Evolutionary conservation across 2,888 invertebrate genomes (phyloP).

Genomic region (Brachypalpus laphriformis): DNA sequence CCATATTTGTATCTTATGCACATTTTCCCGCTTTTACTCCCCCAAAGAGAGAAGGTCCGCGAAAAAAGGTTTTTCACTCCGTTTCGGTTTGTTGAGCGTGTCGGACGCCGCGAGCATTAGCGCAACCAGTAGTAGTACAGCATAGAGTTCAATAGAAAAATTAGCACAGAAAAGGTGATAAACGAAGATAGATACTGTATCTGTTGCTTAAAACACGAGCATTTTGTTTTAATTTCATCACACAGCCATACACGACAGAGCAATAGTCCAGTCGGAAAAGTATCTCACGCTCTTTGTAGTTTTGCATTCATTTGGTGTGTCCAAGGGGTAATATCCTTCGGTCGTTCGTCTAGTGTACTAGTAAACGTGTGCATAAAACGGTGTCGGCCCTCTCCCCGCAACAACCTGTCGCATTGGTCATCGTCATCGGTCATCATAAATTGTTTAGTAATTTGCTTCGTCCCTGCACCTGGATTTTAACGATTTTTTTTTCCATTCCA

Average conservation of each 20-base stretch:
- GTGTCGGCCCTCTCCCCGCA: conserved; percentile 9
- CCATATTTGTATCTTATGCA: conserved; percentile 18
- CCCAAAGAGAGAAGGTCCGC: conserved; percentile 44
- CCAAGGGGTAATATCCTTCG: neutral
- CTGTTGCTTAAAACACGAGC: conserved; percentile 27
- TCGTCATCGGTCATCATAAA: neutral
- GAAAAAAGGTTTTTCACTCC: conserved; percentile 77
- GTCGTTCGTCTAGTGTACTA: conserved; percentile 11
- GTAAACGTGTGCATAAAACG: conserved; percentile 26
- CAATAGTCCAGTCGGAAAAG: too few species aligned
- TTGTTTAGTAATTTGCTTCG: conserved; percentile 19
- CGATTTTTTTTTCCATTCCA: conserved; percentile 55
- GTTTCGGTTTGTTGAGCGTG: conserved; percentile 78
- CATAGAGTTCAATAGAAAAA: conserved; percentile 17
- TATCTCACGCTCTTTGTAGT: neutral
- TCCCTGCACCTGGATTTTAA: conserved; percentile 64
- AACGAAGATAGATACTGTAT: conserved; percentile 39
- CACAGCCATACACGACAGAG: too few species aligned
- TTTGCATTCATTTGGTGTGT: neutral
- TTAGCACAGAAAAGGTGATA: neutral
- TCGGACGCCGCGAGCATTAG: conserved; percentile 76
- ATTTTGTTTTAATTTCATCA: neutral
- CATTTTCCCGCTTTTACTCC: conserved; percentile 3
- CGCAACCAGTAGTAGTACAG: conserved; percentile 41
- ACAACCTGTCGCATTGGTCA: conserved; percentile 71